Evolutionary conservation across 2,888 invertebrate species (phyloP).

Genomic region (Acholoe squamosa): DNA sequence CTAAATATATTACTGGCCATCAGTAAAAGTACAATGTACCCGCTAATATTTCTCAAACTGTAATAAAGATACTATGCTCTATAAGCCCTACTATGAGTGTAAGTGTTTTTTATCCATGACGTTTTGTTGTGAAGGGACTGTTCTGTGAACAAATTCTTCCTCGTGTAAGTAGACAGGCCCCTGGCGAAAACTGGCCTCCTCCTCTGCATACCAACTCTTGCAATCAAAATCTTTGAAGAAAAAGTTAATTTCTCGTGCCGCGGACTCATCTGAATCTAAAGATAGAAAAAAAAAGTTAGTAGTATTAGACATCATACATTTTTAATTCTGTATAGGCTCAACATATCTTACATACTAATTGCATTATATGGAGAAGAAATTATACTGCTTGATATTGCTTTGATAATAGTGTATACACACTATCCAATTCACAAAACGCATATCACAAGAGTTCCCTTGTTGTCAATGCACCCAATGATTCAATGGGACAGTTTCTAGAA

Average conservation of each 20-base stretch:
- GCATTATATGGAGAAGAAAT: neutral
- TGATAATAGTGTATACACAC: neutral
- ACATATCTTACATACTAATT: neutral
- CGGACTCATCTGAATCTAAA: slow-evolving; percentile 90
- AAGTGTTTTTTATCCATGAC: too few species aligned
- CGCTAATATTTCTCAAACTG: too few species aligned
- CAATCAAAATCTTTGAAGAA: slow-evolving; percentile 92
- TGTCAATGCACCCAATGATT: neutral
- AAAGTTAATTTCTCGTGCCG: slow-evolving; percentile 90
- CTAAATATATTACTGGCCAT: too few species aligned
- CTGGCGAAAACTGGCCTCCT: slow-evolving; percentile 80
- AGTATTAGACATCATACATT: too few species aligned
- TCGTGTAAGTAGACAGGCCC: slow-evolving; percentile 57
- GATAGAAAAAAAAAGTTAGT: too few species aligned
- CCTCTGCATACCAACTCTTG: slow-evolving; percentile 87
- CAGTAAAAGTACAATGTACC: too few species aligned
- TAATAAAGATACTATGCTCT: too few species aligned
- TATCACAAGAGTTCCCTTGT: neutral
- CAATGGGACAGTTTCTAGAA: neutral
- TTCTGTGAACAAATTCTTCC: slow-evolving; percentile 9
- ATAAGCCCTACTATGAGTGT: too few species aligned
- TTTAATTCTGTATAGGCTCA: too few species aligned
- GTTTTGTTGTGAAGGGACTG: neutral
- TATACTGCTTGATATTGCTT: neutral
- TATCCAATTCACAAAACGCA: neutral